Percentiles rank a stretch among this genome's conserved stretches.
These are phyloP conservation scores for Balaeniceps rex DNA, from an alignment of 2,113 vertebrate genomes.

Conservation along the genomic window DNA sequence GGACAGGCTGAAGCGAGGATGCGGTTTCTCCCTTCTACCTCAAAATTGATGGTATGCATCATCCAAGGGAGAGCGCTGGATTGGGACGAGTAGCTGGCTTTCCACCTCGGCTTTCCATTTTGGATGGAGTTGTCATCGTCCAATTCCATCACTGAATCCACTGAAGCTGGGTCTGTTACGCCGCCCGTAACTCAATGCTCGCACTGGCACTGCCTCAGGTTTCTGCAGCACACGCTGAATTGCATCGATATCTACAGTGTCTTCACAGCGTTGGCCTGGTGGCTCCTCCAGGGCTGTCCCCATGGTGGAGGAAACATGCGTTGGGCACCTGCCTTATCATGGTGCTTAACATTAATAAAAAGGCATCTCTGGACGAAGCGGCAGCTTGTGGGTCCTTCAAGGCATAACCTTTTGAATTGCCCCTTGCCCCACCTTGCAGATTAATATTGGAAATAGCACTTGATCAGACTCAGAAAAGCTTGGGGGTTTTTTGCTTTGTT, in stretches of 20 bases:
- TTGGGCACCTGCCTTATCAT: not conserved
- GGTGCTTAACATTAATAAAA: not conserved
- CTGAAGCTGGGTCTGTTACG: not conserved
- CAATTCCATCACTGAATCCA: rapidly evolving
- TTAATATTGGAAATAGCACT: not conserved
- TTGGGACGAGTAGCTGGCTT: not conserved
- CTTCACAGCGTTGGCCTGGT: not conserved
- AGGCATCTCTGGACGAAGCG: not conserved
- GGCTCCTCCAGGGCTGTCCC: not conserved
- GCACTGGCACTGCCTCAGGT: rapidly evolving
- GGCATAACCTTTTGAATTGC: not conserved
- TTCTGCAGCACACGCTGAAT: rapidly evolving
- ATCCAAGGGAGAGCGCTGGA: not conserved
- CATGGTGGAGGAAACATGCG: not conserved
- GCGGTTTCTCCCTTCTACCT: not conserved
- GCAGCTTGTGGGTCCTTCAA: not conserved
- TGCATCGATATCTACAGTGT: rapidly evolving
- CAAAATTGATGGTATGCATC: not conserved
- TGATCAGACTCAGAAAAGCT: not conserved
- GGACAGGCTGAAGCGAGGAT: not conserved
- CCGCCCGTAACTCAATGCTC: rapidly evolving
- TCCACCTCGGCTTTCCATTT: not conserved
- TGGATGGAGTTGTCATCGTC: not conserved
- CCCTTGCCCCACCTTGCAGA: not conserved
- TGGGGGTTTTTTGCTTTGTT: too few relatives aligned